phyloP scores from a whole-genome alignment of 2,888 invertebrate genomes.

The Boloria euphrosyne region DNA sequence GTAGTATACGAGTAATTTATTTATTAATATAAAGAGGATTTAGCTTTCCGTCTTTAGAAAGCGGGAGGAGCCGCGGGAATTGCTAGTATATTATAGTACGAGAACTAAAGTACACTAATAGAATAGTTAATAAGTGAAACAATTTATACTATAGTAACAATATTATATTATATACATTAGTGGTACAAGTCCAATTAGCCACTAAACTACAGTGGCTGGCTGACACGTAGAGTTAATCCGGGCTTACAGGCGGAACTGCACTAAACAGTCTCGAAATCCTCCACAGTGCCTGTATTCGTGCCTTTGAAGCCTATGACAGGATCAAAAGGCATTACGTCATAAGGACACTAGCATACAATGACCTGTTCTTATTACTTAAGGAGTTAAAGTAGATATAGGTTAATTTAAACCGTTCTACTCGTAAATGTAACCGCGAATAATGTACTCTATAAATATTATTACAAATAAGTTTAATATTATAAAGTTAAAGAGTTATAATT shows the following conservation, averaged over 20 bases:
- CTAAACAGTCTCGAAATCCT: slow-evolving; percentile 65
- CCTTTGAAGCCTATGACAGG: slow-evolving; percentile 76
- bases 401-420: not conserved
- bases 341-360: slow-evolving; percentile 36
- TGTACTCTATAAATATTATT: too few species aligned
- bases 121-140: slow-evolving; percentile 18
- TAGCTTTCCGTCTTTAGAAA: too few species aligned
- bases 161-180: slow-evolving; percentile 43
- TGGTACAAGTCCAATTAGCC: slow-evolving; percentile 63
- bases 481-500: too few species aligned
- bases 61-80: too few species aligned
- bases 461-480: too few species aligned
- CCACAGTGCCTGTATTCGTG: slow-evolving; percentile 69
- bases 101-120: slow-evolving; percentile 8
- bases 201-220: slow-evolving; percentile 63
- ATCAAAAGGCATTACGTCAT: slow-evolving; percentile 65
- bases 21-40: too few species aligned
- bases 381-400: not conserved
- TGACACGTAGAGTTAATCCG: slow-evolving; percentile 68
- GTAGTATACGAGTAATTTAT: too few species aligned
- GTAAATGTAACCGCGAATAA: too few species aligned
- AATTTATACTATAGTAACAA: too few species aligned
- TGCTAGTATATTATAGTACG: not conserved
- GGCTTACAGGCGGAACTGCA: slow-evolving; percentile 65
- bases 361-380: slow-evolving; percentile 23